Conservation (phyloP, 2,113 vertebrate genomes). For the Rhombomys opimus region DNA sequence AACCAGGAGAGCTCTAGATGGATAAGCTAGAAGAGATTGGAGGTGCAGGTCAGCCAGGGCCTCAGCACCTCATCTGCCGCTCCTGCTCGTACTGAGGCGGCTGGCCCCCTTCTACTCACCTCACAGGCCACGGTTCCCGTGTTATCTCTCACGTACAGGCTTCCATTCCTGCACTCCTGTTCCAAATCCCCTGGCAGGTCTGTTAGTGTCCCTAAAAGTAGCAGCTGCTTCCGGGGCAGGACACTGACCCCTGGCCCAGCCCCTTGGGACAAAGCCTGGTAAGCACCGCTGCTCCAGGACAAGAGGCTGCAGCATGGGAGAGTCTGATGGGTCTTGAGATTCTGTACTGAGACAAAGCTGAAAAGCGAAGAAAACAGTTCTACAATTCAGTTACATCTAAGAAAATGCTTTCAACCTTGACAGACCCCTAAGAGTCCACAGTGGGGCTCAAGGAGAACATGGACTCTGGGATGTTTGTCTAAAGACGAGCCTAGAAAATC, state of each 20-base stretch:
- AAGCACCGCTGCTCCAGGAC: constrained; percentile 59
- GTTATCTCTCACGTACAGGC: constrained; percentile 78
- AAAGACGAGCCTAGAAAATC: background rate
- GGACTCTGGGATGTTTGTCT: background rate
- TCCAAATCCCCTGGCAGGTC: constrained; percentile 57
- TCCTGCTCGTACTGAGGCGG: background rate
- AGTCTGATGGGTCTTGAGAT: constrained; percentile 63
- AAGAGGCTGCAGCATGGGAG: constrained; percentile 78
- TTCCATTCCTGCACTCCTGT: constrained; percentile 59
- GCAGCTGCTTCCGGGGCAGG: constrained; percentile 67
- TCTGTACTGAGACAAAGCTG: constrained; percentile 78
- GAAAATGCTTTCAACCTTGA: background rate
- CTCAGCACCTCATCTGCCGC: background rate
- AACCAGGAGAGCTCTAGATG: constrained; percentile 81
- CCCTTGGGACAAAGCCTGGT: constrained; percentile 67
- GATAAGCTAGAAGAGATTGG: constrained; percentile 75
- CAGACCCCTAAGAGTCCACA: background rate
- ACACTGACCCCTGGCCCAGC: background rate
- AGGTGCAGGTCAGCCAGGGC: constrained; percentile 9
- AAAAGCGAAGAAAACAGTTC: constrained; percentile 6
- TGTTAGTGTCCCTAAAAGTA: constrained; percentile 77
- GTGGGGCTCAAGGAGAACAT: background rate
- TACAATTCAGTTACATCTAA: background rate
- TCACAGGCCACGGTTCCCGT: constrained; percentile 75
- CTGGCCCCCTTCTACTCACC: constrained; percentile 54